Evolutionary conservation across 2,888 invertebrate species (phyloP).

Genomic region (Scaptomyza tumidula): DNA sequence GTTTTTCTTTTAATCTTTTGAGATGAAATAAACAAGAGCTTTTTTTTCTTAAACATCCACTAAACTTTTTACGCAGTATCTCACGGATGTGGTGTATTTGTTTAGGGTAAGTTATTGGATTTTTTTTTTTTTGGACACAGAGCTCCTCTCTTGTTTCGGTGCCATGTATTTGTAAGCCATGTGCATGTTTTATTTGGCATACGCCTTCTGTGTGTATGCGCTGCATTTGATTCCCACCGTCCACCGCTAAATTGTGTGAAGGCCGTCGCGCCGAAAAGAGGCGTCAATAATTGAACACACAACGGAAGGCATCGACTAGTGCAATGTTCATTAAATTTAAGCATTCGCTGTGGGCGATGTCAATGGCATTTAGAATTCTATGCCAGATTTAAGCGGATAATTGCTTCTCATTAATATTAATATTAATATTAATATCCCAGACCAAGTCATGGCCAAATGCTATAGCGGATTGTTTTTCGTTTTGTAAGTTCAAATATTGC

Average conservation of each 20-base stretch:
- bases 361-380: conserved; percentile 55
- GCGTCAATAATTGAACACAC: conserved; percentile 74
- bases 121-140: conserved; percentile 24
- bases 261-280: conserved; percentile 49
- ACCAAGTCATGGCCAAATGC: conserved; percentile 6
- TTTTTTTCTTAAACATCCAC: no score
- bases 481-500: not conserved
- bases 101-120: conserved; percentile 1
- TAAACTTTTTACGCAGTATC: conserved; percentile 17
- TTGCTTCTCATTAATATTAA: conserved; percentile 55
- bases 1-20: not conserved
- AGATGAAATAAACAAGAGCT: not conserved
- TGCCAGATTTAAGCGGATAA: conserved; percentile 56
- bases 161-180: conserved; percentile 76
- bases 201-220: conserved; percentile 48
- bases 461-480: not conserved
- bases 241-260: conserved; percentile 47
- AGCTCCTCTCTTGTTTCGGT: conserved; percentile 57
- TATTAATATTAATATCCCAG: conserved; percentile 46
- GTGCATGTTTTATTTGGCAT: conserved; percentile 72
- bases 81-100: not conserved
- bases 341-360: conserved; percentile 27
- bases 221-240: conserved; percentile 54
- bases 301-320: conserved; percentile 45
- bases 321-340: conserved; percentile 70